phyloP scores from a whole-genome alignment of 2,113 vertebrate species.

The Phrynosoma blainvillii region DNA sequence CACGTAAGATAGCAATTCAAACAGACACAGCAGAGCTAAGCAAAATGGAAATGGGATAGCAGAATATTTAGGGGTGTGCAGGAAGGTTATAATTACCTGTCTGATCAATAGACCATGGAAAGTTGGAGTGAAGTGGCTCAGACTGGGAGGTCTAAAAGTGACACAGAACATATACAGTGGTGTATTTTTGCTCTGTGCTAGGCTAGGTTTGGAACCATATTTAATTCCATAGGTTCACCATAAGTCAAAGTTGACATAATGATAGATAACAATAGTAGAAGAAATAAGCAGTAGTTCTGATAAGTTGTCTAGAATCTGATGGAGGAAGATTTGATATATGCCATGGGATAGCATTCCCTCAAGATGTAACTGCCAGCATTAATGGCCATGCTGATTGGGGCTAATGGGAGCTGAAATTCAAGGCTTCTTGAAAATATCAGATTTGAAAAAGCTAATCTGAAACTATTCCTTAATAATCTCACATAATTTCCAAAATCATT shows the following conservation, averaged over 20 bases:
- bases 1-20: no score
- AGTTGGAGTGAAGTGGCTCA: no score
- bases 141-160: no score
- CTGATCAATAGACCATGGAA: no score
- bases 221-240: neutral
- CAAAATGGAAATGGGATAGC: no score
- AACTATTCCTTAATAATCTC: neutral
- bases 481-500: neutral
- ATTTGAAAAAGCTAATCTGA: neutral
- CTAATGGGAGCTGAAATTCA: neutral
- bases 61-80: no score
- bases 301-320: neutral
- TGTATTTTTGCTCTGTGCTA: no score
- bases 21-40: no score
- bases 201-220: no score
- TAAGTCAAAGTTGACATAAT: neutral
- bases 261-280: no score
- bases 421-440: neutral
- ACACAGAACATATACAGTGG: no score
- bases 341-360: neutral
- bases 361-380: neutral
- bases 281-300: neutral
- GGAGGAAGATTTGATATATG: neutral
- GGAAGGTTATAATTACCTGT: no score
- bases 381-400: neutral